phyloP scores from a whole-genome alignment of 1,140 invertebrate genomes.

The Tribolium castaneum region DNA sequence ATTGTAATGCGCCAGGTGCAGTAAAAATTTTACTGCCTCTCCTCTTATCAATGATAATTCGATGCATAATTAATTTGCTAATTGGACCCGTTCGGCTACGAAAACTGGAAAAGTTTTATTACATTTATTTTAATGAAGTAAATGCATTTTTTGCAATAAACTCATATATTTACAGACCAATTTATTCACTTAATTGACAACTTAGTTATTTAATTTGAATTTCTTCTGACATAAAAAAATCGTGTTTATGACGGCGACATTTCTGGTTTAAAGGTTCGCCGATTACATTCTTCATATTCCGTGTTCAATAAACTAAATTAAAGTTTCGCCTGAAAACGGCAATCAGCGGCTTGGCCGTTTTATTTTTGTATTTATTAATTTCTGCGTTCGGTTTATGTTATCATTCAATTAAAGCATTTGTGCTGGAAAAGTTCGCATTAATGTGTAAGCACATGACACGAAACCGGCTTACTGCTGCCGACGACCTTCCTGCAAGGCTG shows the following conservation, averaged over 20 bases:
- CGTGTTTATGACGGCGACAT: conserved; percentile 33
- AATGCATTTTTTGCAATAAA: conserved; percentile 29
- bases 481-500: conserved; percentile 15
- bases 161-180: conserved; percentile 19
- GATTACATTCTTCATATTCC: conserved; percentile 28
- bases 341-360: neutral
- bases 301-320: conserved; percentile 18
- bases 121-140: conserved; percentile 22
- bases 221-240: conserved; percentile 28
- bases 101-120: conserved; percentile 16
- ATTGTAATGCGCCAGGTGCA: conserved; percentile 7
- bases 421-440: neutral
- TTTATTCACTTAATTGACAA: conserved; percentile 35
- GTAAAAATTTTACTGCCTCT: neutral
- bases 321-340: neutral
- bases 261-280: neutral
- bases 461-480: neutral
- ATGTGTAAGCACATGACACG: neutral
- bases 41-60: neutral
- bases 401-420: neutral
- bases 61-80: conserved; percentile 13
- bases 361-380: neutral
- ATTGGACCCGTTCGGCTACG: conserved; percentile 4
- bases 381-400: neutral
- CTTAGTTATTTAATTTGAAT: conserved; percentile 27